Evolutionary conservation across 1,140 invertebrate species (phyloP).

Genomic region (Papilio machaon): DNA sequence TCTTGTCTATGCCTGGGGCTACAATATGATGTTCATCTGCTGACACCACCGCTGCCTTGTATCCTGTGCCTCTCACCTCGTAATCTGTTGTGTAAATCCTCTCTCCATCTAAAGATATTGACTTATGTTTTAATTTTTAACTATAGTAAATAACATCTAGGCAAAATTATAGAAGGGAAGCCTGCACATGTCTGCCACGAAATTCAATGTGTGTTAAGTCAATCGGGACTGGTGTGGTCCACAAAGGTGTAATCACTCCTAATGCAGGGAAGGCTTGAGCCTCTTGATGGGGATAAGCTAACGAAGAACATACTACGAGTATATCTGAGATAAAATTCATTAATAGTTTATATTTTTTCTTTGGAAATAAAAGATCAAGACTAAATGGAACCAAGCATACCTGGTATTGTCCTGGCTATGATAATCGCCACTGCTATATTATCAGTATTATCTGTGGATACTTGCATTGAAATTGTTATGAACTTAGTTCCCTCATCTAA

Average conservation of each 20-base stretch:
- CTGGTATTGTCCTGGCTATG: conserved; percentile 87
- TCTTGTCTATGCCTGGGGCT: conserved; percentile 91
- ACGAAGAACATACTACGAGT: too few species aligned
- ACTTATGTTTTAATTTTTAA: too few species aligned
- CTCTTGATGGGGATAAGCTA: too few species aligned
- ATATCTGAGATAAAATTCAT: too few species aligned
- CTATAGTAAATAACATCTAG: too few species aligned
- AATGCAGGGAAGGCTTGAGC: too few species aligned
- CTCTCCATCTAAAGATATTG: conserved; percentile 84
- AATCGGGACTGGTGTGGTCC: too few species aligned
- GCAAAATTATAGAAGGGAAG: too few species aligned
- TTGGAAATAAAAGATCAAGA: neutral
- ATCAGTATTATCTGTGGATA: conserved; percentile 83
- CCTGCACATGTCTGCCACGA: too few species aligned
- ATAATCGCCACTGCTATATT: conserved; percentile 84
- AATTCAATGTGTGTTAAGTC: too few species aligned
- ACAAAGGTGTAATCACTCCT: too few species aligned
- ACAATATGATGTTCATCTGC: conserved; percentile 91
- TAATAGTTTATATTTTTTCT: too few species aligned
- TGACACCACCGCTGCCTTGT: conserved; percentile 88
- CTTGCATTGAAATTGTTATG: conserved; percentile 89
- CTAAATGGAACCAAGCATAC: conserved; percentile 65
- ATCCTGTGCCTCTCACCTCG: conserved; percentile 68
- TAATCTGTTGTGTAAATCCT: conserved; percentile 90
- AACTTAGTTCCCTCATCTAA: conserved; percentile 92